Conservation (phyloP, 2,888 invertebrate genomes). For the Lissonota sp. region DNA sequence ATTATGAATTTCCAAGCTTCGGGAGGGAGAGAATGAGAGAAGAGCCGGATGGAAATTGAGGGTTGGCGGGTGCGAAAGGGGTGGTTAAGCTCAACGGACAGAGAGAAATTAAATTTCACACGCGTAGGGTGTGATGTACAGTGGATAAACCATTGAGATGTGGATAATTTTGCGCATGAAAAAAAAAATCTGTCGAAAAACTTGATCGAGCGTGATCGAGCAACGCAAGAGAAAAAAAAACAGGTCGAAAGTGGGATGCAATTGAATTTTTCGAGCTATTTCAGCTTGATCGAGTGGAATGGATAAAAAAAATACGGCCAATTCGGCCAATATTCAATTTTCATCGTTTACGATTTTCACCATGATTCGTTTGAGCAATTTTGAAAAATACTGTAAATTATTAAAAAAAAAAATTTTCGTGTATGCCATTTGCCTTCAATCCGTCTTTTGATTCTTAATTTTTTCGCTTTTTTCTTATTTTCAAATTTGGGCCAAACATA, state of each 20-base stretch:
- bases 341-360: too few species aligned
- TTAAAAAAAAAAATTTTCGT: too few species aligned
- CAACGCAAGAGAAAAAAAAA: background rate
- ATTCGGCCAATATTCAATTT: too few species aligned
- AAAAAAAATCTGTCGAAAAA: constrained; percentile 47
- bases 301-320: background rate
- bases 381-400: too few species aligned
- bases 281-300: background rate
- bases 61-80: constrained; percentile 11
- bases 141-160: background rate
- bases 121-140: constrained; percentile 15
- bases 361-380: too few species aligned
- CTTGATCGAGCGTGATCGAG: constrained; percentile 36
- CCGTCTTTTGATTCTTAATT: background rate
- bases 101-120: constrained; percentile 50
- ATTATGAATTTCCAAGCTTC: constrained; percentile 46
- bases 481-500: too few species aligned
- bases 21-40: background rate
- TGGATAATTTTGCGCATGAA: constrained; percentile 36
- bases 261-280: constrained; percentile 4
- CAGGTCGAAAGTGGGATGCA: background rate
- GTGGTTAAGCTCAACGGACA: constrained; percentile 25
- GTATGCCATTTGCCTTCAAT: background rate
- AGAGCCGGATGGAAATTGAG: background rate
- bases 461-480: background rate